Base-by-base conservation (phyloP, 2,113 vertebrate genomes). In the Caranx ignobilis region DNA sequence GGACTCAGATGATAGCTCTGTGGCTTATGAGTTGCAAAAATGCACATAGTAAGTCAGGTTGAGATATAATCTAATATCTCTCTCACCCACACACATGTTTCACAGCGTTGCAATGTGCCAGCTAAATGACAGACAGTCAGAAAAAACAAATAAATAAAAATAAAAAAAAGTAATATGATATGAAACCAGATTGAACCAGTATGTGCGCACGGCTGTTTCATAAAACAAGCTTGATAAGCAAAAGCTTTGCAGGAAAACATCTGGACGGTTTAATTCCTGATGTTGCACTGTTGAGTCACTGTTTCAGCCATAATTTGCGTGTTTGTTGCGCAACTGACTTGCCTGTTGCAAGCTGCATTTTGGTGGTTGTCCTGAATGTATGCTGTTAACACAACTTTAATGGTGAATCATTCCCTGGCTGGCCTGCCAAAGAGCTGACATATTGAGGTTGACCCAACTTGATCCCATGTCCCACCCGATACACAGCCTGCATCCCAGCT, bases 181-280 rank as follows among this genome's bases (percentile, higher is more conserved):
- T 41, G 15, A 60, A 72, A 55, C 35, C 8, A 59, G 56, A 62
- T 19, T 31, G 59, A 70, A 59, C 74, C 8, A 21, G 13, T 72
- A 32, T 37, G 61, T 74, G 61, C 52, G 73, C 67, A 55, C 21
- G 32, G 61, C 60, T 71, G 71, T 70, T 43, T 45, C n/a, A 55
- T 73, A 78, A 86, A 86, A 73, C 70, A 62, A 74, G 32, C 37
- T 41, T 21, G 52, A 84, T 73, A 87, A 75, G 71, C 71, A 71
- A 31, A 31, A 82, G 80, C 56, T 77, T 19, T 61, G n/a, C 35
- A 50, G 70, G 57, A 75, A 85, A 89, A 90, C 89, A 91, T 91
- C 88, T 91, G 91, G 86, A 69, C 60, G 54, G 69, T 59, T 15
- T 37, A 61, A 79, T 67, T 59, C 52, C 62, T 35, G 45, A 56